phyloP scores from a whole-genome alignment of 2,797 vertebrate species.

The Percopsis omiscomaycus region DNA sequence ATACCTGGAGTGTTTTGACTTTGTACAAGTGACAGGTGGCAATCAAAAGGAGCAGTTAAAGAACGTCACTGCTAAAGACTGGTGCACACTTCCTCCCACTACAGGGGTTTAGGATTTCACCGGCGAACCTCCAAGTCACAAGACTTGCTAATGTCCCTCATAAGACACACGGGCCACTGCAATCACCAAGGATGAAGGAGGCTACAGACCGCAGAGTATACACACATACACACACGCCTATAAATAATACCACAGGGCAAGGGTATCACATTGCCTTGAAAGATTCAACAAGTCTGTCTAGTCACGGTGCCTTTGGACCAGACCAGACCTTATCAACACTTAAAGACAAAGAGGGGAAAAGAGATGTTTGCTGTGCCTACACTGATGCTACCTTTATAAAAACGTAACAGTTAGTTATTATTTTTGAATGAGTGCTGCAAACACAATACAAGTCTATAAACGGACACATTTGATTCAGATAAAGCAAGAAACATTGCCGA shows the following conservation, averaged over 20 bases:
- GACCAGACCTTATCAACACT: constrained; percentile 47
- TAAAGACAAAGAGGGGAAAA: constrained; percentile 16
- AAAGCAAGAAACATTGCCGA: too few species aligned
- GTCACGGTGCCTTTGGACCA: constrained; percentile 17
- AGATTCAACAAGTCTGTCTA: constrained; percentile 73
- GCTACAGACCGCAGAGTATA: background rate
- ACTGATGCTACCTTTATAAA: background rate
- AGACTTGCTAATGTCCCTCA: background rate
- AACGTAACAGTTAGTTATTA: background rate
- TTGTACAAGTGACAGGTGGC: background rate
- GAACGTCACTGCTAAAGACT: background rate
- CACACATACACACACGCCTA: constrained; percentile 35
- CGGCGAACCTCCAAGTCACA: constrained; percentile 12
- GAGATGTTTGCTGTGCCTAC: background rate
- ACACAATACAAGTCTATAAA: background rate
- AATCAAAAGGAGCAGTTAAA: background rate
- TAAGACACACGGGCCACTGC: too few species aligned
- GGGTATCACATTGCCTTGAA: constrained; percentile 73
- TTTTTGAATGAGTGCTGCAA: background rate
- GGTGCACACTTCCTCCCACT: background rate
- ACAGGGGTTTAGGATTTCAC: constrained; percentile 27
- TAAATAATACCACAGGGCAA: constrained; percentile 64
- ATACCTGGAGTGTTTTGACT: background rate
- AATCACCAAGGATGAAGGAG: too few species aligned
- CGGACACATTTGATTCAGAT: too few species aligned